Evolutionary conservation across 2,888 invertebrate species (phyloP), one percentile per base, ranked within the genome.

Genomic region (Pteria penguin): DNA sequence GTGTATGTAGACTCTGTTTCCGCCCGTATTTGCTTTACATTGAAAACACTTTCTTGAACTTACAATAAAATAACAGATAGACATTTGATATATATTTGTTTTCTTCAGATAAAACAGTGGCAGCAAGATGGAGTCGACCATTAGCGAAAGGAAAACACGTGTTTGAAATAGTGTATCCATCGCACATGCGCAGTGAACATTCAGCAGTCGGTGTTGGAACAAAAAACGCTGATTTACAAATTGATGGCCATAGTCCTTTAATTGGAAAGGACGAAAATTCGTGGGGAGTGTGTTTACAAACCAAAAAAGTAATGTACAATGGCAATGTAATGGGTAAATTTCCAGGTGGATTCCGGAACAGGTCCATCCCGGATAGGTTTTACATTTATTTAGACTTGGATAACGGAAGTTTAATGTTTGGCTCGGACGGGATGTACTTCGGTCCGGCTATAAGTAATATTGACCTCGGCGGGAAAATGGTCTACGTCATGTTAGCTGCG

Each of bases 371-470:
- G 29, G 86, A 87, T 74, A 84, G 84, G 72, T 86, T 88, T 78
- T 88, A 83, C 79, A 86, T 88, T 86, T 88, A 86, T 65, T 57
- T 88, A 5, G 86, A 88, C 62, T 73, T 84, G 11, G 86, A 86
- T 45, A 54, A 78, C 0, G 83, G 84, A 1, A 75, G 68, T 4
- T 29, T 88, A 2, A 79, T 81, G 71, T 88, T 88, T 77, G 87
- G 86, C 0, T 83, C 84, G 0, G 86, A 86, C 58, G 77, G 58
- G 5, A 76, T 76, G 52, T 88, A 77, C 69, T 87, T 80, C 66
- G 87, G 88, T 2, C 79, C 81, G 2, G 88, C 87, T 18, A 74
- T 85, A 54, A 68, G 76, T 29, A 81, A 82, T 29, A 74, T 83
- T 29, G 58, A 45, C 11, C 60, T 75, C 31, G 52, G 68, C 5